phyloP scores from a whole-genome alignment of 2,797 vertebrate species.

The Hippopotamyrus pictus region DNA sequence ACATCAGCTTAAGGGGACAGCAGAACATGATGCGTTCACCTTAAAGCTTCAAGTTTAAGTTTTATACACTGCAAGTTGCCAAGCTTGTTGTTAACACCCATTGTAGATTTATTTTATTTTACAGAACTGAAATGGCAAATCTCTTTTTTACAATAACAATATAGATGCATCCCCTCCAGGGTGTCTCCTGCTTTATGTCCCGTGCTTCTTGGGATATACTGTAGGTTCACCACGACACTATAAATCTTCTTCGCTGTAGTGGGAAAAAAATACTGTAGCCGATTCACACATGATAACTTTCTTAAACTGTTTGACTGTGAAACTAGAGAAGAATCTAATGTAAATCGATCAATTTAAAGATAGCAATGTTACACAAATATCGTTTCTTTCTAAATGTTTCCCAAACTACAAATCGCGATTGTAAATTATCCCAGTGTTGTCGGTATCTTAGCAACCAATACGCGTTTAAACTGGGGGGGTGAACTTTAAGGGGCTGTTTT shows the following conservation, averaged over 20 bases:
- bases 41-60: neutral
- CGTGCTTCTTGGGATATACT: neutral
- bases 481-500: neutral
- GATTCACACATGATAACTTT: neutral
- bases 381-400: neutral
- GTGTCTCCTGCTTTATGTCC: neutral
- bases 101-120: neutral
- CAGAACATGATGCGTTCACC: neutral
- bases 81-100: neutral
- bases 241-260: neutral
- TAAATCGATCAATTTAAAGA: neutral
- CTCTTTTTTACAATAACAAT: neutral
- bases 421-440: neutral
- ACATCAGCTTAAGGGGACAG: neutral
- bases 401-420: neutral
- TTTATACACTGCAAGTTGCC: neutral
- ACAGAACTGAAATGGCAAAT: neutral
- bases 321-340: neutral
- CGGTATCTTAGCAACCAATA: conserved; percentile 10
- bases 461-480: neutral
- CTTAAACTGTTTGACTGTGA: neutral
- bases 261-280: neutral
- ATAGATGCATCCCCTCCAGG: neutral
- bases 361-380: neutral
- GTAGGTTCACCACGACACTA: neutral